phyloP scores from a whole-genome alignment of 1,140 invertebrate species.

The Samia ricini region DNA sequence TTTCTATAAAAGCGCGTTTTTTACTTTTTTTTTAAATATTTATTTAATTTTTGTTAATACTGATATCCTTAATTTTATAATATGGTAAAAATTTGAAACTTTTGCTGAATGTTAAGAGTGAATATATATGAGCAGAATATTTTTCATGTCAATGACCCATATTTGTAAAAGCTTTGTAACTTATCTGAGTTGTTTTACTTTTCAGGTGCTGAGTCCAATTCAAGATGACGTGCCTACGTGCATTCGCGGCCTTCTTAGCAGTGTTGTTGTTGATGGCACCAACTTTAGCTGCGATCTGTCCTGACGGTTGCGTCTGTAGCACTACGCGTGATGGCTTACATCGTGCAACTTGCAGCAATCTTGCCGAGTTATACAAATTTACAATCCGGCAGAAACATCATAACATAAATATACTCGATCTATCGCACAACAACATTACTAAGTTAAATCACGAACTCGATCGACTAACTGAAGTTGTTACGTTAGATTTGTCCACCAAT shows the following conservation, averaged over 20 bases:
- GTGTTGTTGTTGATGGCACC: conserved; percentile 49
- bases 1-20: no score
- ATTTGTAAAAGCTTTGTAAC: neutral
- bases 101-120: conserved; percentile 9
- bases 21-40: no score
- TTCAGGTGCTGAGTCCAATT: conserved; percentile 54
- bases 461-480: conserved; percentile 77
- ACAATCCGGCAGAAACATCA: conserved; percentile 71
- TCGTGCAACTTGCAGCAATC: conserved; percentile 62
- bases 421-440: conserved; percentile 78
- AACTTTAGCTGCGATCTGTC: conserved; percentile 53
- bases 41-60: neutral
- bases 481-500: conserved; percentile 79
- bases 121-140: neutral
- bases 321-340: conserved; percentile 68
- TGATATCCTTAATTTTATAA: no score
- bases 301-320: conserved; percentile 58
- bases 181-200: conserved; percentile 22
- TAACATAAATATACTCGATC: conserved; percentile 77
- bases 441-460: conserved; percentile 77
- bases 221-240: conserved; percentile 54
- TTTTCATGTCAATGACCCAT: neutral
- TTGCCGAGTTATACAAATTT: conserved; percentile 67
- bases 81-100: neutral
- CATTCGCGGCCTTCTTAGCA: conserved; percentile 44